These are phyloP conservation scores for Theristicus caerulescens DNA, from an alignment of 2,113 vertebrate genomes.

Conservation along the genomic window DNA sequence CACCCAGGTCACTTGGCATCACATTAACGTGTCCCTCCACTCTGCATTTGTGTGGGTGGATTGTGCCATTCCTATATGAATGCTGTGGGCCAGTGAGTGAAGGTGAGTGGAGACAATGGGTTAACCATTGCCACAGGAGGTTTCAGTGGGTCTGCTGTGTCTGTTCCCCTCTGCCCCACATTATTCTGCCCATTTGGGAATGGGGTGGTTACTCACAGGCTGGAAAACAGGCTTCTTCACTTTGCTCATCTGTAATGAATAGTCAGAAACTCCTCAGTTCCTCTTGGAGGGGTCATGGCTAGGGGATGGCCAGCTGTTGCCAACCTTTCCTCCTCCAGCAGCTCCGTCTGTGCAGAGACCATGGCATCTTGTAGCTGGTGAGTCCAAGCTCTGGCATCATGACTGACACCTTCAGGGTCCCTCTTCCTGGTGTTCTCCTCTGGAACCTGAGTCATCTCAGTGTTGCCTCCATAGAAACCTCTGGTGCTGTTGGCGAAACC, in stretches of 20 bases:
- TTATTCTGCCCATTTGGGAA: background rate
- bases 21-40: background rate
- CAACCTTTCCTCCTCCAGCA: background rate
- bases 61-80: background rate
- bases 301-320: background rate
- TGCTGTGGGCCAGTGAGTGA: background rate
- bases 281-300: background rate
- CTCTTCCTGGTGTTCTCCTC: constrained; percentile 10
- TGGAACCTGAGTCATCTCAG: constrained; percentile 21
- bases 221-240: background rate
- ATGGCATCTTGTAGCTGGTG: background rate
- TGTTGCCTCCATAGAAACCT: constrained; percentile 31
- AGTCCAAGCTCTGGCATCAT: background rate
- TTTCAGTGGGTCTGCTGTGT: background rate
- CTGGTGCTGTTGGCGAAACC: background rate
- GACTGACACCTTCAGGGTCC: background rate
- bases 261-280: background rate
- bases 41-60: background rate
- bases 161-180: background rate
- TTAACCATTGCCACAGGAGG: background rate
- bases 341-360: background rate
- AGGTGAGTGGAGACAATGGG: background rate
- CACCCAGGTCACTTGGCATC: background rate
- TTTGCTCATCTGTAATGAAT: background rate
- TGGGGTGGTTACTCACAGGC: background rate